Evolutionary conservation across 2,113 vertebrate genomes (phyloP), one percentile per base, ranked within the genome.

Genomic region (Cricetomys ansorgei): DNA sequence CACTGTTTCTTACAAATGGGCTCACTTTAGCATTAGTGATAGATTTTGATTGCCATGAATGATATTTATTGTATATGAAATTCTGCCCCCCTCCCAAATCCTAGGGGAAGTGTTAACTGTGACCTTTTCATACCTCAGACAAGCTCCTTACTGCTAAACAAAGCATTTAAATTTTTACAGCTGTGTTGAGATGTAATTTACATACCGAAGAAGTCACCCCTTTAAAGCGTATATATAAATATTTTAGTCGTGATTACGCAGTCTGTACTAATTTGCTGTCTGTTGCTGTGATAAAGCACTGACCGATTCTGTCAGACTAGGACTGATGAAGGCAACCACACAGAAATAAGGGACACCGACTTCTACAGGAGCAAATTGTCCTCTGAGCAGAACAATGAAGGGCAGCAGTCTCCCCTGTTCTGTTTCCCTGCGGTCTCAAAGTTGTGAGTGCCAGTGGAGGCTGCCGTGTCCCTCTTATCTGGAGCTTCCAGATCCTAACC

Each of bases 111-210:
- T 80, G 13, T 92, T 94, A 86, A 85, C 81, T 50, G 25, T 43
- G 37, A 40, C 91, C 16, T 88, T 84, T 89, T 81, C 91, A 80
- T 25, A 83, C 75, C 19, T 83, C 50, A 81, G 88, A 94, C 91
- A 93, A 91, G 43, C 16, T 67, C 48, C 45, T 86, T 94, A 64
- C 76, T 88, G 76, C 40, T 65, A 65, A 90, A 81, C 34, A 91
- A n/a, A 75, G 65, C 31, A 59, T 92, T 93, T 76, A 81, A 73
- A 70, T n/a, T 45, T 65, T 92, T 89, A 88, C 6, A 59, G 87
- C 29, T 69, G 89, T 55, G 59, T 86, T 77, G 53, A 89, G 34
- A n/a, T 92, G 43, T 86, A 86, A 89, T 34, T 87, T 81, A 62
- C 0, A 76, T 45, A 84, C 9, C 40, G 25, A 25, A 92, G n/a